These are phyloP conservation scores for Bhutanitis thaidina DNA, from an alignment of 2,888 invertebrate genomes.

Conservation along the genomic window DNA sequence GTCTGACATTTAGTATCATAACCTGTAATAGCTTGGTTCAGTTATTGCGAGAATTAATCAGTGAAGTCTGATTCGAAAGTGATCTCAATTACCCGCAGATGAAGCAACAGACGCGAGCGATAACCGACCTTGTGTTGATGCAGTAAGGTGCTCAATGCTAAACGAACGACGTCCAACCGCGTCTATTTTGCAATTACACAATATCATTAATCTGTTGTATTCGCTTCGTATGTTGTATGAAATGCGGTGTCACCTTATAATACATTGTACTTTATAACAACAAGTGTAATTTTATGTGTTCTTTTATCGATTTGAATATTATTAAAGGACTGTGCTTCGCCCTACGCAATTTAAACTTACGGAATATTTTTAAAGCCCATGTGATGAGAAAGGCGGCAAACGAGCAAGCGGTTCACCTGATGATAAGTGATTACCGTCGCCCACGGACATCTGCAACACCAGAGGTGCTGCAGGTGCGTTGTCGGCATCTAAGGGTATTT, in stretches of 20 bases:
- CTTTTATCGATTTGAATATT: no score
- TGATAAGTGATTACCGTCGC: no score
- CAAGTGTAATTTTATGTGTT: no score
- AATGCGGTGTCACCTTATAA: conserved; percentile 10
- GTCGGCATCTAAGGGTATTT: no score
- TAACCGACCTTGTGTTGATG: not conserved
- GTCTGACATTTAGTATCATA: no score
- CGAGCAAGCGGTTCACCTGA: no score
- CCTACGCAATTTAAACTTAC: no score
- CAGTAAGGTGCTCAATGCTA: not conserved
- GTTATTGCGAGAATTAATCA: conserved; percentile 4
- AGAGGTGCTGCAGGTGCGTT: no score
- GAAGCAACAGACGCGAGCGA: not conserved
- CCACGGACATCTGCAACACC: no score
- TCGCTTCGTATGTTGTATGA: conserved; percentile 1
- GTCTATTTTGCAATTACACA: conserved; percentile 6
- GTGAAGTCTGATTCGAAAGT: conserved; percentile 4
- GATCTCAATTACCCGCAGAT: not conserved
- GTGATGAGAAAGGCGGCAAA: no score
- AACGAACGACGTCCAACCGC: not conserved
- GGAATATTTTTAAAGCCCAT: no score
- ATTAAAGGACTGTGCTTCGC: no score
- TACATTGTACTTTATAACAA: conserved; percentile 2
- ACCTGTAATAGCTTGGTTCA: not conserved
- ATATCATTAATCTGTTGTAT: not conserved